These are phyloP conservation scores for Sylvilagus floridanus DNA, from an alignment of 2,797 vertebrate species.

Conservation along the genomic window DNA sequence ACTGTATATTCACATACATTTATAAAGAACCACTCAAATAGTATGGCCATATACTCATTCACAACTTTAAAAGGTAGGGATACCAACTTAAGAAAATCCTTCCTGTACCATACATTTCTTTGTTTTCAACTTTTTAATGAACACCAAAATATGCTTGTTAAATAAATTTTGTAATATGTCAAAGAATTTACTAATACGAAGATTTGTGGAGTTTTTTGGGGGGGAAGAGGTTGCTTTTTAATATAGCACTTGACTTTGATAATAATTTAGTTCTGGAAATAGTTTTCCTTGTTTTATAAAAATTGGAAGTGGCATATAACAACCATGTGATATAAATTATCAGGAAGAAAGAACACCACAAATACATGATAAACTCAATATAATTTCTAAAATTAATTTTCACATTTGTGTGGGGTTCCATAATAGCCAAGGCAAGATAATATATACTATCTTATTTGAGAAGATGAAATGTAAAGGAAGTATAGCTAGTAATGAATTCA, in stretches of 20 bases:
- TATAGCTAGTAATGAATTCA: conserved; percentile 41
- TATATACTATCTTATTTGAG: conserved; percentile 9
- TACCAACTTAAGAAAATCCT: conserved; percentile 28
- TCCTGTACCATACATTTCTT: conserved; percentile 28
- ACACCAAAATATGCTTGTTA: conserved; percentile 61
- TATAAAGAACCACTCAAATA: conserved; percentile 27
- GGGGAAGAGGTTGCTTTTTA: conserved; percentile 13
- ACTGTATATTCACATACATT: conserved; percentile 15
- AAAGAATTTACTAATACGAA: conserved; percentile 47
- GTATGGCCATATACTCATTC: neutral
- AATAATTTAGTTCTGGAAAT: conserved; percentile 38
- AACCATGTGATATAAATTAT: conserved; percentile 46
- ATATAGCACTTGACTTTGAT: conserved; percentile 13
- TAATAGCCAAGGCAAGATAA: conserved; percentile 49
- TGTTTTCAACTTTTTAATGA: conserved; percentile 57
- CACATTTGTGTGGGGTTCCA: conserved; percentile 50
- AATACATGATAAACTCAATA: conserved; percentile 17
- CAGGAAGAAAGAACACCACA: conserved; percentile 42
- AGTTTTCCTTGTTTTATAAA: conserved; percentile 55
- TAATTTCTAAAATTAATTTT: conserved; percentile 67
- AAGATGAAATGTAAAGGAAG: neutral
- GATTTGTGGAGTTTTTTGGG: neutral
- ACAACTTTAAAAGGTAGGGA: conserved; percentile 54
- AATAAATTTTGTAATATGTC: conserved; percentile 34
- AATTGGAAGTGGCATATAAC: neutral